These are phyloP conservation scores for Brachionus sp. DNA, from an alignment of 1,140 invertebrate genomes.

Conservation along the genomic window DNA sequence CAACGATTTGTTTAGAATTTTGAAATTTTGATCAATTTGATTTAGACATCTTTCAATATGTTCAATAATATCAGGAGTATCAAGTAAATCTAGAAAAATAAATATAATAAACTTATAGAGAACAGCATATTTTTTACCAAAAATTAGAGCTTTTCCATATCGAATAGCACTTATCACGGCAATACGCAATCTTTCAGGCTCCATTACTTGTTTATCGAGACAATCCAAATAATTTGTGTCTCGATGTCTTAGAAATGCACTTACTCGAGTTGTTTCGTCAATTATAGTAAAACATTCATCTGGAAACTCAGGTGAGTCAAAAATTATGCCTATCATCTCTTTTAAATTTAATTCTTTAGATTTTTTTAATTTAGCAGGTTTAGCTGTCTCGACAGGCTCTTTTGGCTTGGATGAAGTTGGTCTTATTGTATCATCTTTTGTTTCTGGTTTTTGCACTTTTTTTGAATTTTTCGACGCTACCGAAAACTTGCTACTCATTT, in stretches of 20 bases:
- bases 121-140: background rate
- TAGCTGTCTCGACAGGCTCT: background rate
- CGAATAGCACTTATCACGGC: background rate
- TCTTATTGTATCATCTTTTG: background rate
- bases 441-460: background rate
- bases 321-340: constrained; percentile 3
- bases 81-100: background rate
- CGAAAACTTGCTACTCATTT: background rate
- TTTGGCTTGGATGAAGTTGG: background rate
- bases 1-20: background rate
- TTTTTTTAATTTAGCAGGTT: background rate
- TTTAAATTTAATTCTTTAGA: background rate
- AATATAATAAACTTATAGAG: background rate
- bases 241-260: constrained; percentile 30
- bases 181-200: background rate
- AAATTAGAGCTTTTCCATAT: constrained; percentile 2
- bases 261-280: constrained; percentile 28
- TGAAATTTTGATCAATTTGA: background rate
- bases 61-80: background rate
- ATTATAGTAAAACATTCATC: background rate
- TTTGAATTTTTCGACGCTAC: background rate
- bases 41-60: background rate
- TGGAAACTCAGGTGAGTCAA: background rate
- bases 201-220: background rate
- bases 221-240: background rate